Base-by-base conservation (phyloP, 2,113 vertebrate species). In the Mesocricetus auratus region DNA sequence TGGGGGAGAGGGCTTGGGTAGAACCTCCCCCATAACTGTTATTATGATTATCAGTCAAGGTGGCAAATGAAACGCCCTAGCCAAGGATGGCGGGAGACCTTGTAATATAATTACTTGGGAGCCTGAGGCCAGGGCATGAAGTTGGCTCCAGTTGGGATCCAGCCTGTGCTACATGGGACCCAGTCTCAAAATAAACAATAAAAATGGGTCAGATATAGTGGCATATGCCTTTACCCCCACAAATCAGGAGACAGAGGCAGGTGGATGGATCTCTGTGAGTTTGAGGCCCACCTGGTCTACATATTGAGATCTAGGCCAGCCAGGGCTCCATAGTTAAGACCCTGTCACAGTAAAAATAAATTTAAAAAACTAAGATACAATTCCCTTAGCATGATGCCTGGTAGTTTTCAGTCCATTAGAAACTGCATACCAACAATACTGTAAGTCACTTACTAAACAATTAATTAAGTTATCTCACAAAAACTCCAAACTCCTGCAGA, bases 401-500 rank as follows among this genome's bases (percentile, higher is more conserved):
- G 7, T 36, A 62, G 17, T 83, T 66, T 77, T 73, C 56, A 58
- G 33, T 79, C 93, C 79, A 16, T n/a, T 86, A n/a, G 86, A 94
- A 68, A 86, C 33, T 64, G 17, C 53, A 29, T 53, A 89, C 79
- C 45, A 58, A n/a, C 45, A 71, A 21, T 58, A 53, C 29, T 64
- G 60, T 64, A 42, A 89, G 66, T 94, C 19, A 78, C 71, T 79
- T 86, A 83, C 45, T 53, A 62, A 79, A 64, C 26, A 29, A 73
- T 69, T 50, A 89, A 50, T 64, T n/a, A 45, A 69, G 26, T 74
- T 58, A 53, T 86, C 77, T 82, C 56, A 60, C 47, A n/a, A 45
- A 93, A 93, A 90, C n/a, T 74, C 87, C 87, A 15, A 3, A 45
- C 50, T 94, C 74, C 74, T 68, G 68, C 47, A 69, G 33, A 82